phyloP scores from a whole-genome alignment of 2,888 invertebrate species.

The Drosophila macrospina region DNA sequence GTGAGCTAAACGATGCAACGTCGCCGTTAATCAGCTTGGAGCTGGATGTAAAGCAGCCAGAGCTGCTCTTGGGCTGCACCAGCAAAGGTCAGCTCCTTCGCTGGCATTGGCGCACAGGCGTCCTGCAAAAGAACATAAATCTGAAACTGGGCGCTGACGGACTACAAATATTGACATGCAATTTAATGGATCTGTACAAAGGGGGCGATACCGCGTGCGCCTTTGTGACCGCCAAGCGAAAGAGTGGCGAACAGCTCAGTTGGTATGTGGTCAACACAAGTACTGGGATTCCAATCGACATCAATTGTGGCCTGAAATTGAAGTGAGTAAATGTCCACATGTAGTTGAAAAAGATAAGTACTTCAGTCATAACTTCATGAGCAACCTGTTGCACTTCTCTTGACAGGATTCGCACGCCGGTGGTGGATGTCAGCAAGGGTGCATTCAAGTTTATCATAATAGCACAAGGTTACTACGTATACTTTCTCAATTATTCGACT shows the following conservation, averaged over 20 bases:
- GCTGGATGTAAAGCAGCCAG: constrained; percentile 85
- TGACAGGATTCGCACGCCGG: constrained; percentile 55
- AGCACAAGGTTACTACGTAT: constrained; percentile 66
- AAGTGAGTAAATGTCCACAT: constrained; percentile 57
- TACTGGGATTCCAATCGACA: constrained; percentile 39
- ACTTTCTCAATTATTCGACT: constrained; percentile 75
- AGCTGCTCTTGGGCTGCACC: constrained; percentile 87
- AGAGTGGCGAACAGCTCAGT: constrained; percentile 15
- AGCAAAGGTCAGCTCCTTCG: constrained; percentile 86
- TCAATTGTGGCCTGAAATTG: constrained; percentile 55
- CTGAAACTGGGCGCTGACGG: constrained; percentile 33
- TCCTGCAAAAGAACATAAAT: constrained; percentile 78
- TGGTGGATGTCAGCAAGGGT: constrained; percentile 73
- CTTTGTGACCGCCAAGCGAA: constrained; percentile 67
- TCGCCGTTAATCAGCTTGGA: constrained; percentile 86
- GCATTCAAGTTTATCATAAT: constrained; percentile 76
- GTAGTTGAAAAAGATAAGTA: too few relatives aligned
- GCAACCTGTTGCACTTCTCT: constrained; percentile 30
- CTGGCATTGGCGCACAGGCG: constrained; percentile 88
- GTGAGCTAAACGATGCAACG: constrained; percentile 87
- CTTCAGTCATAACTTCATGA: neutral
- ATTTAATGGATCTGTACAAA: constrained; percentile 74
- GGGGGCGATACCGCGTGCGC: constrained; percentile 73
- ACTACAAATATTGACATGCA: constrained; percentile 65
- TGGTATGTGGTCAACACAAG: constrained; percentile 77